These are phyloP conservation scores for Dioctria linearis DNA, from an alignment of 2,888 invertebrate genomes.

Conservation along the genomic window DNA sequence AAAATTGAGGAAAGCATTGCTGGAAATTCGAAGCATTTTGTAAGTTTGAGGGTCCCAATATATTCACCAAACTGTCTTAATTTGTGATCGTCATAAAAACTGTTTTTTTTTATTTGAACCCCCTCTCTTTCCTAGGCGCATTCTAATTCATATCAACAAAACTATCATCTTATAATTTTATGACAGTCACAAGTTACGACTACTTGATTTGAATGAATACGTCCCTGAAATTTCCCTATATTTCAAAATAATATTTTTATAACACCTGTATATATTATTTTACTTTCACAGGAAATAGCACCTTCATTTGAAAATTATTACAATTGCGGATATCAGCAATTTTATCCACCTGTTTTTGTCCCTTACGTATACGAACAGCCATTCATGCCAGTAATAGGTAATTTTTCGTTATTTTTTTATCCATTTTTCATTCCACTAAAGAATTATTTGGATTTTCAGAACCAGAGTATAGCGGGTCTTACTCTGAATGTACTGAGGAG, in stretches of 20 bases:
- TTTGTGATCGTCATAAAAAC: too few relatives aligned
- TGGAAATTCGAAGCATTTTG: too few relatives aligned
- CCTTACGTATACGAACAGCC: constrained; percentile 58
- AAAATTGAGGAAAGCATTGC: too few relatives aligned
- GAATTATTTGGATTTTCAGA: background rate
- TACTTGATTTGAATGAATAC: too few relatives aligned
- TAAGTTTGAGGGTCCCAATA: too few relatives aligned
- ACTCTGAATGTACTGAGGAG: constrained; percentile 29
- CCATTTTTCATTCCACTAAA: background rate
- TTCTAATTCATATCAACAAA: too few relatives aligned
- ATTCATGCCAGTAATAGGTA: constrained; percentile 58
- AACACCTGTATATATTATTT: background rate
- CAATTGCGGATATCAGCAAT: constrained; percentile 54
- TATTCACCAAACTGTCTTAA: too few relatives aligned
- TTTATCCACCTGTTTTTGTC: constrained; percentile 58
- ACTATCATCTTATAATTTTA: too few relatives aligned
- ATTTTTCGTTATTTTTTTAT: background rate
- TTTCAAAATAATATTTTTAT: background rate
- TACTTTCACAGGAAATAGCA: constrained; percentile 16
- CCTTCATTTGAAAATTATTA: constrained; percentile 31
- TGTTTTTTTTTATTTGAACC: too few relatives aligned
- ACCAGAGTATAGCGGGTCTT: constrained; percentile 41
- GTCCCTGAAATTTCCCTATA: background rate
- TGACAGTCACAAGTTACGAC: too few relatives aligned
- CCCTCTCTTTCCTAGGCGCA: too few relatives aligned